Percentiles rank a stretch among this genome's conserved stretches.
Conservation (phyloP, 2,113 vertebrate species). For the Catharus minimus region DNA sequence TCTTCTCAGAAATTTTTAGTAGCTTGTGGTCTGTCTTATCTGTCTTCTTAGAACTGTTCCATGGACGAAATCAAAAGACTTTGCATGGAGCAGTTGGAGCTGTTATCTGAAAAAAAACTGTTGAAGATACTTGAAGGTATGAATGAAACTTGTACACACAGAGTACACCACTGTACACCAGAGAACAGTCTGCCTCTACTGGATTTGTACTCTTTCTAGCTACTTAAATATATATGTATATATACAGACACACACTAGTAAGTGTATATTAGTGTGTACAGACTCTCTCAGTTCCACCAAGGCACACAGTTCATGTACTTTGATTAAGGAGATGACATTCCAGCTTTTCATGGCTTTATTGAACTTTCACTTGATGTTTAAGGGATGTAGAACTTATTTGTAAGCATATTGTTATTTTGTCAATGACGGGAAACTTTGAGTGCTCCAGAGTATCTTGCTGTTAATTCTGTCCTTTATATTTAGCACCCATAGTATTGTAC, state of each 20-base stretch:
- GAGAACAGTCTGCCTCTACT: not conserved
- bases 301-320: not conserved
- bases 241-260: not conserved
- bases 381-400: not conserved
- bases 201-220: not conserved
- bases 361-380: not conserved
- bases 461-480: not conserved
- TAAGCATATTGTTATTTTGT: not conserved
- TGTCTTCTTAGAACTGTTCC: conserved; percentile 81
- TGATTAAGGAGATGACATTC: not conserved
- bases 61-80: conserved; percentile 91
- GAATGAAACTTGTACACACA: not conserved
- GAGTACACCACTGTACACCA: not conserved
- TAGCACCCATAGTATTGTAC: not conserved
- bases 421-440: fast-evolving
- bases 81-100: conserved; percentile 91
- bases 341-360: not conserved
- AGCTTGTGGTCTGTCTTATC: not conserved
- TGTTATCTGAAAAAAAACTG: conserved; percentile 86
- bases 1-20: conserved; percentile 42
- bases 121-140: conserved; percentile 92
- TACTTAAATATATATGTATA: not conserved
- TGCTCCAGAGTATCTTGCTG: not conserved
- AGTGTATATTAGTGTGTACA: not conserved
- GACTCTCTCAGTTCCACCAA: not conserved